Evolutionary conservation across 2,888 invertebrate genomes (phyloP), one percentile per base, ranked within the genome.

Genomic region (Elysia crispata): DNA sequence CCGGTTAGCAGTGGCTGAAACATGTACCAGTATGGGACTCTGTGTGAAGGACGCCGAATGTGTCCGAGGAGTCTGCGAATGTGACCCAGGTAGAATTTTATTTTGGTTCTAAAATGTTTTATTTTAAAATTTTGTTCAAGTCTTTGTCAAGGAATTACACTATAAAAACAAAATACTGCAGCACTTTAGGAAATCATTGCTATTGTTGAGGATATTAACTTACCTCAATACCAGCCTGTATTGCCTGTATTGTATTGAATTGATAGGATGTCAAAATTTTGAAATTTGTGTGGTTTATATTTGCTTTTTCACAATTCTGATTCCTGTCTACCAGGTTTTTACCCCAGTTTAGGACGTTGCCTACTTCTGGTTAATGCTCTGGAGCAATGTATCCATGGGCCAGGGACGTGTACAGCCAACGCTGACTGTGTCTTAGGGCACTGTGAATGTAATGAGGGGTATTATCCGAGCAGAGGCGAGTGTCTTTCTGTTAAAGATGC

Each of bases 1-100:
- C 6, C 18, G 77, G 1, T 57, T 81, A 31, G 33, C 74, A 30
- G 79, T 77, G 20, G 31, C 76, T 3, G 73, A 74, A 28, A 3
- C 33, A 5, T 82, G 82, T 23, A n/a, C 67, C 0, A 49, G 50
- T 8, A 3, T 30, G 3, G 82, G 77, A 1, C 69, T 79, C 50
- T 82, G 82, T 54, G 64, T 74, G n/a, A 28, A 50, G 15, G 72
- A 82, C 41, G 82, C 82, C 20, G 82, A 80, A 54, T 82, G 82
- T 66, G 28, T 73, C 18, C 60, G 79, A 1, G 81, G 81, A 6
- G 66, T 30, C 0, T 82, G 81, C 50, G 60, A 79, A n/a, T 82
- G 81, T 31, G 49, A 49, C 23, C 49, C 76, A 0, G 79, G 81
- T 57, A 73, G 50, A n/a, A n/a, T n/a, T n/a, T n/a, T n/a, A n/a